Evolutionary conservation across 2,888 invertebrate species (phyloP).

Genomic region (Drosophila quinaria): DNA sequence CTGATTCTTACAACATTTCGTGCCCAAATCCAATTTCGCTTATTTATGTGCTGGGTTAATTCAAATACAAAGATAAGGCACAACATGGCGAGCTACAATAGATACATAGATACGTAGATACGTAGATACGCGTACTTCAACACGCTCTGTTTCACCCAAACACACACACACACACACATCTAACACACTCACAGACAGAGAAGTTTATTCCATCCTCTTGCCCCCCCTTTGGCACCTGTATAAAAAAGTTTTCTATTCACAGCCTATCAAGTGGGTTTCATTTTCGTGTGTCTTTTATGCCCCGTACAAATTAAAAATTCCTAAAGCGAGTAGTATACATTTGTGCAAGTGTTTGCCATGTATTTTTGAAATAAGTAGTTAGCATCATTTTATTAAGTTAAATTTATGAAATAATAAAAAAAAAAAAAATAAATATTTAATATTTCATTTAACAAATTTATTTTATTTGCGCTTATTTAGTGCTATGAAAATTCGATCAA

Average conservation of each 20-base stretch:
- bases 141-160: slow-evolving; percentile 23
- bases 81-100: slow-evolving; percentile 49
- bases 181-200: background rate
- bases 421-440: no score
- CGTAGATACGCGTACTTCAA: slow-evolving; percentile 46
- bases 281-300: slow-evolving; percentile 44
- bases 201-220: background rate
- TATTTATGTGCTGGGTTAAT: slow-evolving; percentile 72
- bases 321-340: background rate
- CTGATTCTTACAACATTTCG: slow-evolving; percentile 31
- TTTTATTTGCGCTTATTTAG: no score
- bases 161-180: background rate
- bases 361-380: no score
- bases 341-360: no score
- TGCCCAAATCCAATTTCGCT: slow-evolving; percentile 69
- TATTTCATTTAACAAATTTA: no score
- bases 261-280: slow-evolving; percentile 66
- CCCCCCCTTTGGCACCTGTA: slow-evolving; percentile 54
- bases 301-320: background rate
- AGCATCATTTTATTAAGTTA: no score
- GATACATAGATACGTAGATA: slow-evolving; percentile 59
- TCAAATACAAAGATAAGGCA: slow-evolving; percentile 73
- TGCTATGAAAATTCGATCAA: no score
- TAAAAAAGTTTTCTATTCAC: slow-evolving; percentile 70
- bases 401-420: no score